Conservation (phyloP, 2,113 vertebrate genomes). For the Cnemophilus loriae region DNA sequence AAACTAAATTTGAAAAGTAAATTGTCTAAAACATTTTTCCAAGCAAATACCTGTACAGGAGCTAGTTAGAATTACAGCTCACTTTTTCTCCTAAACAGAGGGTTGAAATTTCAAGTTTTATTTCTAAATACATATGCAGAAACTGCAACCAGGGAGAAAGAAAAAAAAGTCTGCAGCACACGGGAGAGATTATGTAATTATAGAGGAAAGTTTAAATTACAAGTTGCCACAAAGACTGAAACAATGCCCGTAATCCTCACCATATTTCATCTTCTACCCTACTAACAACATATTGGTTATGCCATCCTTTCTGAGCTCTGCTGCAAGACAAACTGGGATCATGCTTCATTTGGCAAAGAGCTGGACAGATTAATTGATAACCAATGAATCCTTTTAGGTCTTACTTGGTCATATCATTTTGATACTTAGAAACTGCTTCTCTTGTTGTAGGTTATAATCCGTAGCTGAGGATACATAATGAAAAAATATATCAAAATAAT, state of each 20-base stretch:
- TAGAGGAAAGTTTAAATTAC: neutral
- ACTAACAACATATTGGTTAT: neutral
- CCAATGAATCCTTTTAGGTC: neutral
- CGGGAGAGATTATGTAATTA: neutral
- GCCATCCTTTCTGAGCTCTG: neutral
- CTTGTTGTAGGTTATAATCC: neutral
- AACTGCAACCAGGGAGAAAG: neutral
- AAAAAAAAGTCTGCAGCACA: neutral
- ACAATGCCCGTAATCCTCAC: neutral
- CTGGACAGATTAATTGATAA: neutral
- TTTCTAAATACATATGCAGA: neutral
- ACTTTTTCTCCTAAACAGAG: neutral
- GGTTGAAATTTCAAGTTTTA: neutral
- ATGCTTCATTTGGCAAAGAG: neutral
- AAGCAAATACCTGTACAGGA: neutral
- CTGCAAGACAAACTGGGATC: neutral
- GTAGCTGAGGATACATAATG: neutral
- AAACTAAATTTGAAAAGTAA: neutral
- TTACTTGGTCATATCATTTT: neutral
- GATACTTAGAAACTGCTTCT: neutral
- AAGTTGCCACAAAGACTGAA: neutral
- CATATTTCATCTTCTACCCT: neutral
- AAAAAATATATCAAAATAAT: neutral
- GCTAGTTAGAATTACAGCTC: neutral
- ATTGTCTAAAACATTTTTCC: neutral